Base-by-base conservation (phyloP, 2,797 vertebrate species). In the Molossus alvarezi region DNA sequence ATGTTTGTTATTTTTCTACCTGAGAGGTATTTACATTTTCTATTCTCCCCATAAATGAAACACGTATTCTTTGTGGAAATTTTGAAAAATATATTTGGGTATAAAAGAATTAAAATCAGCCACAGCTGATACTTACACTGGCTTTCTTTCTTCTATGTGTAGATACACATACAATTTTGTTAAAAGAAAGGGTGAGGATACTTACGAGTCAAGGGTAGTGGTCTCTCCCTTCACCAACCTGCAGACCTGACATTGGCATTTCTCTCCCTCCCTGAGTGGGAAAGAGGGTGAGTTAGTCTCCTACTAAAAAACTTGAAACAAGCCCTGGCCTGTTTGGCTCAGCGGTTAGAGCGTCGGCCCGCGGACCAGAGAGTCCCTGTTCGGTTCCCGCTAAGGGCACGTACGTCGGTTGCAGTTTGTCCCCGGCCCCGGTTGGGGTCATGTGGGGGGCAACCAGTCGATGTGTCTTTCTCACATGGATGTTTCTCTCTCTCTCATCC, bases 11-110 rank as follows among this genome's bases (percentile, higher is more conserved):
- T 86, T 87, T 91, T 91, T 55, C 60, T 87, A 72, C 25, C 69
- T 20, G 12, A 93, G 60, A 95, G 29, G 51, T 76, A 64, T 91
- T 95, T 58, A 64, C n/a, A 71, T 45, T 77, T 67, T 82, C 62
- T n/a, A 25, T 58, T 25, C 17, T 90, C 27, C 53, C 79, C 85
- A 25, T 41, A 86, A 76, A 94, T 92, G 57, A 25, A 95, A 83
- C 27, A 37, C 4, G 7, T 48, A 53, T 85, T 64, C 33, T 86
- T 86, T 79, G 37, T 65, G n/a, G 62, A 95, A 84, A 86, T 88
- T 88, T 72, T 88, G 57, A 83, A 85, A 93, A 90, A 23, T 72
- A 37, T 69, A 84, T 57, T 58, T 69, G 57, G 76, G n/a, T 69
- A 85, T 79, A 33, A 48, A 41, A 55, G 91, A 82, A 21, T 60